Evolutionary conservation across 2,888 invertebrate species (phyloP), one percentile per base, ranked within the genome.

Genomic region (Calliphora vomitoria): DNA sequence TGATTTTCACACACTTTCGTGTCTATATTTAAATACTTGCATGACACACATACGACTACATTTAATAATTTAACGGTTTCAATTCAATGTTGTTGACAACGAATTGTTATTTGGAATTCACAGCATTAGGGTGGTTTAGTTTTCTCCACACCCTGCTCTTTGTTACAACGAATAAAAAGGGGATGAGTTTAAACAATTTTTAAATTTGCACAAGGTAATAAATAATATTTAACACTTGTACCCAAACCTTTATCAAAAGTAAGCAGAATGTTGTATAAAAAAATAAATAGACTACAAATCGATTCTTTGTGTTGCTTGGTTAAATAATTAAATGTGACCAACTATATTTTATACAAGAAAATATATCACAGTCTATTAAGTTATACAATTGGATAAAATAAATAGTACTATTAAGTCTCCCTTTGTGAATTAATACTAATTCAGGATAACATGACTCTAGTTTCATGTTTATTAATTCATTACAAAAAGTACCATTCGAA

Each of bases 141-240:
- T 69, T 47, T 50, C 13, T 58, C 47, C 60, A 75, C 68, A 74
- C 69, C 60, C 25, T 62, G 8, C 18, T 0, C 2, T 8, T 58
- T 74, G 38, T 58, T n/a, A 35, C 41, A n/a, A n/a, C n/a, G n/a
- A n/a, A 18, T 1, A 15, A 25, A 53, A 74, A 66, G 58, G 64
- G 18, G 20, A 55, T 47, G 55, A 55, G 53, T 74, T 81, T 55
- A 72, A 72, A 64, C 8, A 64, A 44, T 62, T 83, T 71, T 64
- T 47, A 78, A 83, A 83, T 74, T 78, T 85, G 53, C 71, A 75
- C 50, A 68, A 81, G 78, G 62, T 72, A 68, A 87, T 85, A 85
- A 81, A 87, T 87, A 82, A 85, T 87, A 87, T 85, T 81, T 72
- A 84, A 84, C 75, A 83, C 79, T 85, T 81, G 69, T 58, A 50